Percentiles rank a stretch among this genome's conserved stretches.
These are phyloP conservation scores for Pollimyrus isidori DNA, from an alignment of 2,113 vertebrate species.

Conservation along the genomic window DNA sequence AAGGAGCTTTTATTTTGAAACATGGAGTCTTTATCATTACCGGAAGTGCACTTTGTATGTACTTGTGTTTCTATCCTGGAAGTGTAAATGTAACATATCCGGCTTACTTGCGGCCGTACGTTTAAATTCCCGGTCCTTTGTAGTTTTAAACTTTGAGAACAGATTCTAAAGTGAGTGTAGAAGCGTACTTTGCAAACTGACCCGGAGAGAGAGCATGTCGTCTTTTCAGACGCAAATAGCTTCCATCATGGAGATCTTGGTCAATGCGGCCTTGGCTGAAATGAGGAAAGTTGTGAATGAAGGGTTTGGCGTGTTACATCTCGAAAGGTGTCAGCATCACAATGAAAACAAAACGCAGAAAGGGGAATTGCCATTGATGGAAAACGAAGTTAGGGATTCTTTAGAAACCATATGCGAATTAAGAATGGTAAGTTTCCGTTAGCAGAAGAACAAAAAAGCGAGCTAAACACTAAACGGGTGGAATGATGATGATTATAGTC, in stretches of 20 bases:
- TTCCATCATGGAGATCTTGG: conserved; percentile 20
- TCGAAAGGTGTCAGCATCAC: not conserved
- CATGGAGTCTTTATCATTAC: not conserved
- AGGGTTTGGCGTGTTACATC: not conserved
- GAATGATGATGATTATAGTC: not conserved
- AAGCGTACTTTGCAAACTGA: not conserved
- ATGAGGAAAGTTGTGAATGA: conserved; percentile 18
- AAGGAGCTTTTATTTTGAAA: conserved; percentile 21
- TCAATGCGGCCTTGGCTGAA: conserved; percentile 14
- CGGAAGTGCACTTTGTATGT: not conserved
- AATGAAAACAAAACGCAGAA: not conserved
- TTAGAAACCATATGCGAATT: not conserved
- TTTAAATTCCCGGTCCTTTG: not conserved
- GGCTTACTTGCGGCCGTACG: not conserved
- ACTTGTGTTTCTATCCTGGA: not conserved
- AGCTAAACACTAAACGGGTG: not conserved
- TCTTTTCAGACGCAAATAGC: conserved; percentile 18
- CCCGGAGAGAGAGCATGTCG: conserved; percentile 9
- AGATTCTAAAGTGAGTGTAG: not conserved
- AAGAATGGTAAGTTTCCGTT: conserved; percentile 15
- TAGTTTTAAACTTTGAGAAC: conserved; percentile 11
- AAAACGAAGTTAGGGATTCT: conserved; percentile 5
- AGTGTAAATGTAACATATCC: not conserved
- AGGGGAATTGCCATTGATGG: not conserved
- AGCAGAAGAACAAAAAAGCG: not conserved